Conservation (phyloP, 2,113 vertebrate genomes). For the Python bivittatus region DNA sequence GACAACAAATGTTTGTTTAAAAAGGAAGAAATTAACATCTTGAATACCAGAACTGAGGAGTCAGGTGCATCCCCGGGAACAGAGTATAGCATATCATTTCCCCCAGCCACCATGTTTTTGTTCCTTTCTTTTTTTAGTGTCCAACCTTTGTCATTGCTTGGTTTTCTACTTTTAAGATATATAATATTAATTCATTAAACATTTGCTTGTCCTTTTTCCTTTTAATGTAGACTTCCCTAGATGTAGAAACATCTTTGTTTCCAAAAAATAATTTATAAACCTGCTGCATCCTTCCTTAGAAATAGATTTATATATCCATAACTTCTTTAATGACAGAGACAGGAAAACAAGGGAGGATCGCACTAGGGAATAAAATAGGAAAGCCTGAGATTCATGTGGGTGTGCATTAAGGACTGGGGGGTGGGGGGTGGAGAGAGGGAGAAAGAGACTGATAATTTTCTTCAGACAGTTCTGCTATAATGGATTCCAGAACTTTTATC, state of each 20-base stretch:
- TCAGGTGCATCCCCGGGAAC: background rate
- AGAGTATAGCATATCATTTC: background rate
- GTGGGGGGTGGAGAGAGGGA: constrained; percentile 50
- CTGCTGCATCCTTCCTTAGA: constrained; percentile 22
- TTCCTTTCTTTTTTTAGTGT: background rate
- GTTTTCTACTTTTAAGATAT: background rate
- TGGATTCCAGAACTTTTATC: constrained; percentile 75
- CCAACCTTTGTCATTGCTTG: background rate
- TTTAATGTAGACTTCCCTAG: constrained; percentile 52
- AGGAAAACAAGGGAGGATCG: constrained; percentile 52
- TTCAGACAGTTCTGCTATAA: constrained; percentile 75
- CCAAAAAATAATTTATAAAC: constrained; percentile 38
- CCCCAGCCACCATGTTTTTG: background rate
- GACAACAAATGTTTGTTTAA: background rate
- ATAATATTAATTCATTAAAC: background rate
- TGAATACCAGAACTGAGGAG: background rate
- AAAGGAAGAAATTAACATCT: background rate
- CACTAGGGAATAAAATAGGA: constrained; percentile 60
- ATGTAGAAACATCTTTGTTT: constrained; percentile 29
- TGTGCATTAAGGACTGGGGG: background rate
- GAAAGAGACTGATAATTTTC: constrained; percentile 69
- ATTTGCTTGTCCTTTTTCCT: background rate
- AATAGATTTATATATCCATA: constrained; percentile 18
- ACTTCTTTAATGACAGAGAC: constrained; percentile 41
- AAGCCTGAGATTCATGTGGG: constrained; percentile 19